Percentiles rank a stretch among this genome's conserved stretches.
phyloP scores from a whole-genome alignment of 2,113 vertebrate species.

The Aspidoscelis tigris region DNA sequence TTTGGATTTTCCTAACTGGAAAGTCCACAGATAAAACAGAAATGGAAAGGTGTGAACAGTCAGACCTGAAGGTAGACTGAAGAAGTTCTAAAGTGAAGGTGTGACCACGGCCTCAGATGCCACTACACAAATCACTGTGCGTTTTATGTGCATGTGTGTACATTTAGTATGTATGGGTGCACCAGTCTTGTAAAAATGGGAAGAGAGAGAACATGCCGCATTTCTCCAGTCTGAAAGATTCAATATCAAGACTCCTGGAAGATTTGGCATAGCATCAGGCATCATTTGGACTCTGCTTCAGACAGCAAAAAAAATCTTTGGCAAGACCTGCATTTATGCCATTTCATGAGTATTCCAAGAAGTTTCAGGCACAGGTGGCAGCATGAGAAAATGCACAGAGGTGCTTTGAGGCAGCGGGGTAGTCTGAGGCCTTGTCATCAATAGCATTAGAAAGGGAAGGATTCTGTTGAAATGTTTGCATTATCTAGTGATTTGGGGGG shows the following conservation, averaged over 20 bases:
- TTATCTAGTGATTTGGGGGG: conserved; percentile 54
- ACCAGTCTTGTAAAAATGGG: too few relatives aligned
- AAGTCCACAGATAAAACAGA: too few relatives aligned
- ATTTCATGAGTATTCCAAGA: neutral
- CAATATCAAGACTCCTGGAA: neutral
- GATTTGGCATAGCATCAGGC: neutral
- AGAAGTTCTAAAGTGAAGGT: too few relatives aligned
- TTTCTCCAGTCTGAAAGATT: neutral
- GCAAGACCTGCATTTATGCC: neutral
- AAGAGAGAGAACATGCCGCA: neutral
- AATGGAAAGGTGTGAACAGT: too few relatives aligned
- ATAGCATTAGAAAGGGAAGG: conserved; percentile 35
- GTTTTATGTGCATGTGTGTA: neutral
- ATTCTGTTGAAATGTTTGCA: conserved; percentile 46
- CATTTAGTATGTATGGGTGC: too few relatives aligned
- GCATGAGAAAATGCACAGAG: neutral
- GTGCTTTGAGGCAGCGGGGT: neutral
- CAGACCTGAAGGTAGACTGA: too few relatives aligned
- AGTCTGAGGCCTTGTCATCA: conserved; percentile 19
- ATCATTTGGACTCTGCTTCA: conserved; percentile 5
- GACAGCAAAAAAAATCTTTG: neutral
- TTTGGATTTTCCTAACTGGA: too few relatives aligned
- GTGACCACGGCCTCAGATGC: neutral
- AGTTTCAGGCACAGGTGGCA: neutral
- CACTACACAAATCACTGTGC: neutral